Percentiles rank a stretch among this genome's conserved stretches.
phyloP scores from a whole-genome alignment of 2,113 vertebrate species.

The Nycticorax nycticorax region DNA sequence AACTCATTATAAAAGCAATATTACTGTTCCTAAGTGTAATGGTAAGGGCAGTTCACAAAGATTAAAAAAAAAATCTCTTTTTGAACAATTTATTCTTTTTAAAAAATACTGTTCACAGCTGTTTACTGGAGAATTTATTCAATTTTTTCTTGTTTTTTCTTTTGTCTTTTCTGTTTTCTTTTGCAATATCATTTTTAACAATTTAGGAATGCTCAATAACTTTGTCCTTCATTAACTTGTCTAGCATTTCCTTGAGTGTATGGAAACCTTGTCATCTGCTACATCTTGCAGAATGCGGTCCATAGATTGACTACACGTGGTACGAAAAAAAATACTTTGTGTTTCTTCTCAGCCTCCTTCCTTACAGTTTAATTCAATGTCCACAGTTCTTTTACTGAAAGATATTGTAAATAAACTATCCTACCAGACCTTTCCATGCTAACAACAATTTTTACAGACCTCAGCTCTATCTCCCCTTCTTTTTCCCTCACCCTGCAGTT shows the following conservation, averaged over 20 bases:
- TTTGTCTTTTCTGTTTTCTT: neutral
- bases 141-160: neutral
- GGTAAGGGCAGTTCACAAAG: neutral
- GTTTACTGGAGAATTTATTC: neutral
- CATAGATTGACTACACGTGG: neutral
- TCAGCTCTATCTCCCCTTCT: neutral
- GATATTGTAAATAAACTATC: neutral
- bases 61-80: neutral
- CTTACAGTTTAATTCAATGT: neutral
- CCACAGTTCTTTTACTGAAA: neutral
- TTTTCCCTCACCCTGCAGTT: neutral
- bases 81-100: accelerated
- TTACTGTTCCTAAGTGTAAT: neutral
- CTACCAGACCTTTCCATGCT: neutral
- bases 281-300: neutral
- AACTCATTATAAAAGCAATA: neutral
- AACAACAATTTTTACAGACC: neutral
- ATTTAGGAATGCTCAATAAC: neutral
- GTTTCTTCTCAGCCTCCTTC: neutral
- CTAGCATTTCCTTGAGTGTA: neutral
- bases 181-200: neutral
- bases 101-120: neutral
- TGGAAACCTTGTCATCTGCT: neutral
- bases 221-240: neutral
- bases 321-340: neutral